phyloP scores from a whole-genome alignment of 2,888 invertebrate species.

The Meliscaeva auricollis region DNA sequence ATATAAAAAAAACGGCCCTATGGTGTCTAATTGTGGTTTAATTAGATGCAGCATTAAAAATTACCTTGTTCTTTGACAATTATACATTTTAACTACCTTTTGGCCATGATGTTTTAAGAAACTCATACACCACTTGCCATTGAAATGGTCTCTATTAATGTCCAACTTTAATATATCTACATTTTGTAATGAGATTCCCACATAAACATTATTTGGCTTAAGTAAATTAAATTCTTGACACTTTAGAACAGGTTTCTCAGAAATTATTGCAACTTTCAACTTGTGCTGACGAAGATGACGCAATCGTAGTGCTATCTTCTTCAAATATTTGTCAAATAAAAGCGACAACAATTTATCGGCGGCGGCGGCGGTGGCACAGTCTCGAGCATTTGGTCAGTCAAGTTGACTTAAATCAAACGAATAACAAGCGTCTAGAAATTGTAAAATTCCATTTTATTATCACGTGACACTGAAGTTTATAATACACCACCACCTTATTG shows the following conservation, averaged over 20 bases:
- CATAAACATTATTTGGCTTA: background rate
- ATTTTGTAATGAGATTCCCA: conserved; percentile 9
- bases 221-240: conserved; percentile 16
- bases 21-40: too few relatives aligned
- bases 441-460: conserved; percentile 53
- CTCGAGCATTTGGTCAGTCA: background rate
- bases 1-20: too few relatives aligned
- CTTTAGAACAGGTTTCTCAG: conserved; percentile 4
- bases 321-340: conserved; percentile 30
- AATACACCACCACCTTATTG: conserved; percentile 58
- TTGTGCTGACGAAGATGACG: background rate
- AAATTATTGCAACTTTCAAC: conserved; percentile 9
- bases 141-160: conserved; percentile 44
- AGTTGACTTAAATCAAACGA: conserved; percentile 15
- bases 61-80: too few relatives aligned
- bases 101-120: conserved; percentile 62
- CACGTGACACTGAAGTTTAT: conserved; percentile 16
- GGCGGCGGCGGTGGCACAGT: too few relatives aligned
- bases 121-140: conserved; percentile 43
- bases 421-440: conserved; percentile 45
- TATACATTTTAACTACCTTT: conserved; percentile 46
- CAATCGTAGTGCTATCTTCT: background rate
- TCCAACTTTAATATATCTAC: background rate
- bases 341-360: background rate
- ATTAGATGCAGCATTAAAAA: too few relatives aligned